Conservation (phyloP, 2,113 vertebrate genomes). For the Pedionomus torquatus region DNA sequence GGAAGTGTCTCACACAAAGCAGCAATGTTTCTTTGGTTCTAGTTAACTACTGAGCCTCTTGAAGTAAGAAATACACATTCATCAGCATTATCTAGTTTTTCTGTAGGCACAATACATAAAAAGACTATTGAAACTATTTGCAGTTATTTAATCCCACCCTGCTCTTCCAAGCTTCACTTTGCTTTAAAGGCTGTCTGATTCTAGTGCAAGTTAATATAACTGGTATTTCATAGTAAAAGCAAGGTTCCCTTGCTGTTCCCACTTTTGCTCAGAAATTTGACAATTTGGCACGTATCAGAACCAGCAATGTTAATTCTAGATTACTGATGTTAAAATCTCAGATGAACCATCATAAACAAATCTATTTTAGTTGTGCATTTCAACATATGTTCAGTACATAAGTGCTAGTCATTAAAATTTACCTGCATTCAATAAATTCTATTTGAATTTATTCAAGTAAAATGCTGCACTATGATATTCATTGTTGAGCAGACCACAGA, state of each 20-base stretch:
- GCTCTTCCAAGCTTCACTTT: neutral
- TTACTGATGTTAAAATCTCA: conserved; percentile 26
- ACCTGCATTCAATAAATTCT: conserved; percentile 31
- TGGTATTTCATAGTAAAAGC: neutral
- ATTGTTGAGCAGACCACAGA: neutral
- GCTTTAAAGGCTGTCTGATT: neutral
- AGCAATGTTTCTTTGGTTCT: neutral
- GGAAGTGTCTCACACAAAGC: neutral
- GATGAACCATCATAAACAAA: conserved; percentile 50
- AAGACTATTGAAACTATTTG: neutral
- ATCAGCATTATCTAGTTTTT: neutral
- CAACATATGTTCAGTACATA: conserved; percentile 40
- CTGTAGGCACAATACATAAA: neutral
- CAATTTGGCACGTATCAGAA: neutral
- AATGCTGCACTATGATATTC: neutral
- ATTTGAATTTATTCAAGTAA: neutral
- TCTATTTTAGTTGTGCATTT: conserved; percentile 60
- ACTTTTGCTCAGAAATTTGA: neutral
- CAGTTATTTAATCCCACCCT: neutral
- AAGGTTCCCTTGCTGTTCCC: neutral
- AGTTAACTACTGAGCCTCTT: neutral
- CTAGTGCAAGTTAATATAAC: neutral
- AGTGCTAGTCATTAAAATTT: conserved; percentile 62
- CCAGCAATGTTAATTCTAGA: conserved; percentile 4
- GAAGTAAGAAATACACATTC: neutral